Evolutionary conservation across 2,797 vertebrate genomes (phyloP).

Genomic region (Sebastes taczanowskii): DNA sequence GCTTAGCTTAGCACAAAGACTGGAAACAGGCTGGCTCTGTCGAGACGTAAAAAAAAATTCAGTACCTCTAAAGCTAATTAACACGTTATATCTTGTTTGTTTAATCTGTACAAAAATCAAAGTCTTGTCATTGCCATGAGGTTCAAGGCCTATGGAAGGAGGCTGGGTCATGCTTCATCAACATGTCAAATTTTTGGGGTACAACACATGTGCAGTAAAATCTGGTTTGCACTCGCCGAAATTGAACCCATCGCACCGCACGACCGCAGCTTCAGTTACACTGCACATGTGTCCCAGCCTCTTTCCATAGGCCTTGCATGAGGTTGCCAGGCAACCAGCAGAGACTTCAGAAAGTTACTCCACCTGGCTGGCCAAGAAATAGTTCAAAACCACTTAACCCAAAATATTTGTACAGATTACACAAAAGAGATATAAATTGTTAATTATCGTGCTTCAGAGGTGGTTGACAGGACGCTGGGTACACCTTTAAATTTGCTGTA

Average conservation of each 20-base stretch:
- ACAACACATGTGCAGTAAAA: too few species aligned
- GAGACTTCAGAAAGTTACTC: background rate
- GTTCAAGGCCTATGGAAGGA: background rate
- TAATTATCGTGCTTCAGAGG: background rate
- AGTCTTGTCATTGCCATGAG: background rate
- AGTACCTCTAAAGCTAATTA: background rate
- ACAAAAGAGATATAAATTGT: background rate
- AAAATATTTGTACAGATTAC: background rate
- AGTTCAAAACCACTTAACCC: background rate
- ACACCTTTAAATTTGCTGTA: background rate
- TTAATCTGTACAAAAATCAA: background rate
- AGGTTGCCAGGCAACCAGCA: background rate
- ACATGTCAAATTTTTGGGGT: too few species aligned
- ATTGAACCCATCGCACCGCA: too few species aligned
- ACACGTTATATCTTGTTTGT: background rate
- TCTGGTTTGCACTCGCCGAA: too few species aligned
- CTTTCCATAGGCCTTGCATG: background rate
- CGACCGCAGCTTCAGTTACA: too few species aligned
- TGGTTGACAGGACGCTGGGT: background rate
- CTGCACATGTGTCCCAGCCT: too few species aligned
- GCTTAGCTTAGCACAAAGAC: conserved; percentile 1
- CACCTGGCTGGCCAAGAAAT: background rate
- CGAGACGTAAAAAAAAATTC: background rate
- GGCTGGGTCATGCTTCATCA: too few species aligned
- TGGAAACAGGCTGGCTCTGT: background rate